Base-by-base conservation (phyloP, 1,140 invertebrate species). In the Heliconius himera region DNA sequence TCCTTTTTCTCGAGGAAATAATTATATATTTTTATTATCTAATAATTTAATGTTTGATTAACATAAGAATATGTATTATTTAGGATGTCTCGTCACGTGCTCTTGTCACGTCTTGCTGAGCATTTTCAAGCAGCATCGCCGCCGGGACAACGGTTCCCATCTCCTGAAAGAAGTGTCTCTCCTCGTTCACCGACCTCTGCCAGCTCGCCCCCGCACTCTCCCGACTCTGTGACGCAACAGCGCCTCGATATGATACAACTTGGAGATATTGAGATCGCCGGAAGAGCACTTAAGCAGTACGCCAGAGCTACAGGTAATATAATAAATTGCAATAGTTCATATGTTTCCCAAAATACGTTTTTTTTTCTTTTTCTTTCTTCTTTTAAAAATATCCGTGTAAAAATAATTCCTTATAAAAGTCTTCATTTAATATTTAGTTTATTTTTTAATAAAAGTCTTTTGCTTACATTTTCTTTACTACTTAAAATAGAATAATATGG, bases 71-170 rank as follows among this genome's bases (percentile, higher is more conserved):
- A 11, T 56, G 20, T 56, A 56, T 11, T 0, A 60, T 70, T 71
- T 82, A 93, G 89, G 84, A 94, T 94, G 93, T 94, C 93, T 26
- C 87, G 93, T 33, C 90, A 94, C 87, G 90, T 93, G 80, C 88
- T 94, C 16, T 84, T 94, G 74, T 93, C 91, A 11, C 91, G 93
- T 29, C 84, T 94, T 85, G 93, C 90, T 77, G 93, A 94, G 83
- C 93, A 94, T 87, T 94, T 94, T 81, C 87, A 88, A 85, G 82
- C 88, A 1, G 84, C 90, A 1, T 89, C 90, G 1, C 89, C 91
- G n/a, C 87, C 89, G n/a, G 86, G 87, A 29, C 91, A 93, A 72
- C 87, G 89, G n/a, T 94, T 86, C 77, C 90, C 91, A 1, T 94
- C 93, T 8, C 93, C 91, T 5, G 91, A 92, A 26, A 87, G 91